A percentile compares a stretch with the other conserved stretches of the same genome.
Conservation (phyloP, 2,888 invertebrate species). For the Drosophila kanekoi region DNA sequence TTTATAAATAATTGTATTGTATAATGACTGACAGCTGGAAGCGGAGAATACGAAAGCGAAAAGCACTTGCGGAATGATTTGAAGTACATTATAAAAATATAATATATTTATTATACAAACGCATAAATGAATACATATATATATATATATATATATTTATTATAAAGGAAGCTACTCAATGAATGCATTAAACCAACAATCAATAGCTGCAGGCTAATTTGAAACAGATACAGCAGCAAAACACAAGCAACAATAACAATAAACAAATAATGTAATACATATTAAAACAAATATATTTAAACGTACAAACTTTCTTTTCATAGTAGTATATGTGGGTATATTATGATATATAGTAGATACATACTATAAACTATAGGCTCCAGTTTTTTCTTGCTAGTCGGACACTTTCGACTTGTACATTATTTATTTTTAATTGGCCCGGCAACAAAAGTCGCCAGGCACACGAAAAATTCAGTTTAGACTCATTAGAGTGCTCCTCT, state of each 20-base stretch:
- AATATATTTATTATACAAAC: conserved; percentile 44
- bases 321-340: background rate
- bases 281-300: conserved; percentile 7
- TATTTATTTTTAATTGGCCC: conserved; percentile 31
- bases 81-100: conserved; percentile 31
- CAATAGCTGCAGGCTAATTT: conserved; percentile 9
- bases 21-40: conserved; percentile 59
- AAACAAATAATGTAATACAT: conserved; percentile 46
- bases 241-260: conserved; percentile 44
- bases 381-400: too few species aligned
- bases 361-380: too few species aligned
- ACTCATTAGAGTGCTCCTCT: conserved; percentile 47
- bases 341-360: background rate
- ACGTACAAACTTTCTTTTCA: background rate
- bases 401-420: too few species aligned
- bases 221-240: conserved; percentile 19
- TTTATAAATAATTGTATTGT: conserved; percentile 59
- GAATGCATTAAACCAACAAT: conserved; percentile 28
- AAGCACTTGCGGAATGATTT: conserved; percentile 37
- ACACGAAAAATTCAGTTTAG: conserved; percentile 31
- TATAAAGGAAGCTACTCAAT: conserved; percentile 26
- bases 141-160: conserved; percentile 41
- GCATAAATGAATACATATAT: conserved; percentile 45
- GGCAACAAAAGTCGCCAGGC: conserved; percentile 12
- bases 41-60: conserved; percentile 11